Conservation (phyloP, 2,113 vertebrate genomes). For the pig (Sus scrofa) region T2T-Sscrofa CM000817.6:34498501-34499000, state of each 20-base stretch:
- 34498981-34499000: conserved; percentile 6
- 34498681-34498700: not conserved
- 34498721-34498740: no score
- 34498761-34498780: not conserved
- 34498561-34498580: not conserved
- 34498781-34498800: not conserved
- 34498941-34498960: not conserved
- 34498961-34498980: not conserved
- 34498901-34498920: conserved; percentile 44
- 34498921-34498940: conserved; percentile 58
- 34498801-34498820: not conserved
- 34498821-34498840: not conserved
- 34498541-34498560: not conserved
- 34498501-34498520: not conserved
- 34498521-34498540: not conserved
- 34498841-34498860: not conserved
- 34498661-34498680: not conserved
- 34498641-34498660: not conserved
- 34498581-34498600: not conserved
- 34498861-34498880: conserved; percentile 40
- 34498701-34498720: not conserved
- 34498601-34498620: not conserved
- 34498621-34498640: not conserved
- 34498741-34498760: not conserved
- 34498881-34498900: conserved; percentile 33